Percentiles rank a stretch among this genome's conserved stretches.
These are phyloP conservation scores for Lindbergichthys nudifrons DNA, from an alignment of 2,797 vertebrate genomes.

Conservation along the genomic window DNA sequence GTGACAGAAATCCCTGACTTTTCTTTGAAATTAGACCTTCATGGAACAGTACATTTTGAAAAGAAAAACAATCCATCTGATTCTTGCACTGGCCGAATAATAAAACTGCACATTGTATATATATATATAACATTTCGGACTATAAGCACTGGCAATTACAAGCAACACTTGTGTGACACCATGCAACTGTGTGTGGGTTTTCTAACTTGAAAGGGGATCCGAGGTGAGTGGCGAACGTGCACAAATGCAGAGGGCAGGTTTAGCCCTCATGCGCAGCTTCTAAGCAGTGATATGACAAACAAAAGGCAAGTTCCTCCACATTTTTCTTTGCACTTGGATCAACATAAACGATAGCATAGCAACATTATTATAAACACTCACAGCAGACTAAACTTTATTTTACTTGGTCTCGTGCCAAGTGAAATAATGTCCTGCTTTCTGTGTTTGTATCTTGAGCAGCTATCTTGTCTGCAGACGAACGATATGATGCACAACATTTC, in stretches of 20 bases:
- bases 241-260: constrained; percentile 44
- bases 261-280: constrained; percentile 56
- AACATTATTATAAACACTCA: constrained; percentile 72
- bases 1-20: constrained; percentile 19
- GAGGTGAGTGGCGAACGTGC: constrained; percentile 41
- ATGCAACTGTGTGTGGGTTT: not conserved
- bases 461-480: constrained; percentile 1
- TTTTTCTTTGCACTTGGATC: constrained; percentile 65
- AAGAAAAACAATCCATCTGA: not conserved
- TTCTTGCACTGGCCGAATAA: not conserved
- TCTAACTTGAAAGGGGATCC: constrained; percentile 33
- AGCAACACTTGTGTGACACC: constrained; percentile 1
- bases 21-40: constrained; percentile 1
- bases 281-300: constrained; percentile 62
- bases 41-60: not conserved
- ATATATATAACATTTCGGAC: not conserved
- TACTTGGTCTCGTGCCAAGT: not conserved
- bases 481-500: not conserved
- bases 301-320: constrained; percentile 68
- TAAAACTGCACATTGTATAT: not conserved
- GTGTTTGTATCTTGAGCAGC: not conserved
- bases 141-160: not conserved
- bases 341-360: constrained; percentile 70
- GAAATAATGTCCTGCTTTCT: not conserved
- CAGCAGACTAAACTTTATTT: constrained; percentile 35